These are phyloP conservation scores for Cremastinae sp. DNA, from an alignment of 2,888 invertebrate species.

Conservation along the genomic window DNA sequence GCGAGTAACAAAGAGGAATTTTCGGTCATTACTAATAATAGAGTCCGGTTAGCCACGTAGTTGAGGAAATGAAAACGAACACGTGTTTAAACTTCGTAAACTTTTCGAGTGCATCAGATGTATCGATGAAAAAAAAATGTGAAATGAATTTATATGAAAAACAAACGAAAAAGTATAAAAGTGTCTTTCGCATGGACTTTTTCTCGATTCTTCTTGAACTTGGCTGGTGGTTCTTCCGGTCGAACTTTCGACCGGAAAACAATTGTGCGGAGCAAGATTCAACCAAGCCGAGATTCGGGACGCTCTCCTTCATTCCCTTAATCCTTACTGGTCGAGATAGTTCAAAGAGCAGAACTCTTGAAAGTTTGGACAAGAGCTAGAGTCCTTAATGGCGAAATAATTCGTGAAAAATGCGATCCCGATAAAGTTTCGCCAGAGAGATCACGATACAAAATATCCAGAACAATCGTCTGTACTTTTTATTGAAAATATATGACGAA, in stretches of 20 bases:
- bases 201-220: background rate
- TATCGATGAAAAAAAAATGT: background rate
- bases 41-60: conserved; percentile 40
- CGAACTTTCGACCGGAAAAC: conserved; percentile 40
- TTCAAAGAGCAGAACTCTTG: conserved; percentile 1
- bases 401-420: conserved; percentile 7
- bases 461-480: no score
- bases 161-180: background rate
- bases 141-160: background rate
- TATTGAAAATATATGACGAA: no score
- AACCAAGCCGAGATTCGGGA: conserved; percentile 10
- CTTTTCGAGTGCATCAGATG: conserved; percentile 24
- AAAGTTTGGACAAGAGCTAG: background rate
- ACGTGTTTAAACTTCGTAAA: conserved; percentile 6
- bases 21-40: conserved; percentile 58
- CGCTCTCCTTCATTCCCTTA: conserved; percentile 29
- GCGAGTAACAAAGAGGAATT: conserved; percentile 17
- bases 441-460: background rate
- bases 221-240: background rate
- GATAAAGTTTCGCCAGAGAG: background rate
- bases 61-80: conserved; percentile 34
- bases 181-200: conserved; percentile 22
- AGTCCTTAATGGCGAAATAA: conserved; percentile 9
- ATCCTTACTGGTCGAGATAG: conserved; percentile 4
- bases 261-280: conserved; percentile 25